phyloP scores from a whole-genome alignment of 2,113 vertebrate genomes.

The Carollia perspicillata region DNA sequence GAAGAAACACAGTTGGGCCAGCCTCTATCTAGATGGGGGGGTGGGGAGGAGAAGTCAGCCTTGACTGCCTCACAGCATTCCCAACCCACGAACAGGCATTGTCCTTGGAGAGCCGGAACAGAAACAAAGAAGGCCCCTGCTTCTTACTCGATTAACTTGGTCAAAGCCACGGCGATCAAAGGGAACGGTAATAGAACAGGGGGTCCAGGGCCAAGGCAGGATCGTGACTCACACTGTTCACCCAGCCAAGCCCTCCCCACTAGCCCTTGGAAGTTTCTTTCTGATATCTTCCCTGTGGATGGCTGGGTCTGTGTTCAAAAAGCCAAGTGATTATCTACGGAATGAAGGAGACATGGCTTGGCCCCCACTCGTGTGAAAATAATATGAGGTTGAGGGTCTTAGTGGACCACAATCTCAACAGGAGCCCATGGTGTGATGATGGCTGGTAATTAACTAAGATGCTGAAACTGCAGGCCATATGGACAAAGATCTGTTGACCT shows the following conservation, averaged over 20 bases:
- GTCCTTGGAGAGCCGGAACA: conserved; percentile 69
- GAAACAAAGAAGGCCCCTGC: conserved; percentile 53
- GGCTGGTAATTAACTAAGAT: neutral
- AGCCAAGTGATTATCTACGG: neutral
- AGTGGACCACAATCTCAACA: neutral
- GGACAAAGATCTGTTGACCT: neutral
- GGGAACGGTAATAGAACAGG: conserved; percentile 54
- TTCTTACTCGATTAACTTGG: conserved; percentile 55
- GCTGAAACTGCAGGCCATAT: neutral
- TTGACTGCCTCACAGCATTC: conserved; percentile 40
- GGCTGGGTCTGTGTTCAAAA: conserved; percentile 29
- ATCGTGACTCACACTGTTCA: conserved; percentile 52
- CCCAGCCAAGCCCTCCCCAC: neutral
- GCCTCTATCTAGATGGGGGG: neutral
- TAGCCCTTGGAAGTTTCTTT: conserved; percentile 30
- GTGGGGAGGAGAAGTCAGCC: neutral
- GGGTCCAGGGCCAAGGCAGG: conserved; percentile 58
- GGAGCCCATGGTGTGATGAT: neutral
- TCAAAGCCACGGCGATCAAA: conserved; percentile 62
- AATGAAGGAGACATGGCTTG: neutral
- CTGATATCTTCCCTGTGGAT: conserved; percentile 25
- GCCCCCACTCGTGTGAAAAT: neutral
- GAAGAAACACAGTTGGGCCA: neutral
- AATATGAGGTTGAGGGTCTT: neutral
- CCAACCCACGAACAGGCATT: conserved; percentile 11